Conservation (phyloP, 30 jellyfish, hydroid and myxozoan genomes). For the Chironex yamaguchii region DNA sequence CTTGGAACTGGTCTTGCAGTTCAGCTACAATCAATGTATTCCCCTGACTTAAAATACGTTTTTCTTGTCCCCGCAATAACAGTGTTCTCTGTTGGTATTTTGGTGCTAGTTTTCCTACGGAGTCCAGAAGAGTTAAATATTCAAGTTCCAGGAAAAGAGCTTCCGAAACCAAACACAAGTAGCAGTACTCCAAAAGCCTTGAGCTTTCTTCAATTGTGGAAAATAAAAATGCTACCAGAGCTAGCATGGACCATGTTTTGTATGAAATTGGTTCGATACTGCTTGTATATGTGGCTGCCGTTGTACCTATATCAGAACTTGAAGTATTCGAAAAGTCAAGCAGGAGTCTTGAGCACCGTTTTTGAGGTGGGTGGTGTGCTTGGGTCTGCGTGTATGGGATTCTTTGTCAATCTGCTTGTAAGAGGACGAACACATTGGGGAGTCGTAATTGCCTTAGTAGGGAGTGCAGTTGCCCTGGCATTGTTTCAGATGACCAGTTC, state of each 20-base stretch:
- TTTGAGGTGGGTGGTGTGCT: slow-evolving; percentile 96
- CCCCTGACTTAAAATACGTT: slow-evolving; percentile 81
- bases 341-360: slow-evolving; percentile 93
- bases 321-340: slow-evolving; percentile 70
- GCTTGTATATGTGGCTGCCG: slow-evolving; percentile 98
- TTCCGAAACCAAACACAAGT: background rate
- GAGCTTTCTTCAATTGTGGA: slow-evolving; percentile 61
- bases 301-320: slow-evolving; percentile 86
- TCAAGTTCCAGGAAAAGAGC: slow-evolving; percentile 77
- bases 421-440: slow-evolving; percentile 97
- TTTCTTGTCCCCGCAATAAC: slow-evolving; percentile 83
- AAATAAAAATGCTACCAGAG: slow-evolving; percentile 92
- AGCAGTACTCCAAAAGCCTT: background rate
- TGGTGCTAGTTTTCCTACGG: slow-evolving; percentile 54
- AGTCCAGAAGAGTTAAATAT: slow-evolving; percentile 80
- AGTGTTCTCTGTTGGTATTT: slow-evolving; percentile 78
- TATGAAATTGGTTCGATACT: slow-evolving; percentile 94
- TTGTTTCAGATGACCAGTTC: slow-evolving; percentile 86
- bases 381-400: slow-evolving; percentile 96
- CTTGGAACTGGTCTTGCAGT: slow-evolving; percentile 95
- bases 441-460: slow-evolving; percentile 76
- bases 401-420: slow-evolving; percentile 82
- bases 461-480: slow-evolving; percentile 83
- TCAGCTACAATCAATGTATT: slow-evolving; percentile 81
- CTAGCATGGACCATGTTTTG: slow-evolving; percentile 89